phyloP scores from a whole-genome alignment of 2,113 vertebrate species.

The Eublepharis macularius region DNA sequence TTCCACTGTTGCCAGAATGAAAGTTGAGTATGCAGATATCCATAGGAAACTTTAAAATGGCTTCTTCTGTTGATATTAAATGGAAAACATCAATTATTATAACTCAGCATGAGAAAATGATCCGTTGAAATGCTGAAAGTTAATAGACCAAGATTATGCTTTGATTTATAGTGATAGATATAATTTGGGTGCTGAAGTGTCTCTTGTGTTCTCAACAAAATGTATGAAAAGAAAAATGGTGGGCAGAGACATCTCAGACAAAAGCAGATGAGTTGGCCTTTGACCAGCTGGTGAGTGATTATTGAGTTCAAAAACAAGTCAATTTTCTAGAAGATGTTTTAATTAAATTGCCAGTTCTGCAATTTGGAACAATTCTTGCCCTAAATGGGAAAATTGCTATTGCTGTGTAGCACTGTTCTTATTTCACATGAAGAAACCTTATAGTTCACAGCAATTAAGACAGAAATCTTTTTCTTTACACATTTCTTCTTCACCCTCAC shows the following conservation, averaged over 20 bases:
- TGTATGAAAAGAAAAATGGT: neutral
- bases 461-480: conserved; percentile 16
- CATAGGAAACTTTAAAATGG: neutral
- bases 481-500: neutral
- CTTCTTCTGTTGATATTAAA: neutral
- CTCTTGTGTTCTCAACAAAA: neutral
- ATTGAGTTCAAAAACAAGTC: conserved; percentile 12
- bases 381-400: conserved; percentile 1
- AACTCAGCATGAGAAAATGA: neutral
- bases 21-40: neutral
- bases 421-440: neutral
- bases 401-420: conserved; percentile 16
- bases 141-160: neutral
- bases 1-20: neutral
- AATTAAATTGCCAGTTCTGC: conserved; percentile 27
- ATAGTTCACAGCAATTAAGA: neutral
- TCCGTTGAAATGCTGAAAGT: neutral
- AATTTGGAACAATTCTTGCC: neutral
- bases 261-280: conserved; percentile 4
- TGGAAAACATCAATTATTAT: neutral
- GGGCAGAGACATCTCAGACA: neutral
- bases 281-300: conserved; percentile 1
- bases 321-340: conserved; percentile 2
- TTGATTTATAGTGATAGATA: rapidly evolving
- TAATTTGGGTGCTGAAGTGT: conserved; percentile 7